These are phyloP conservation scores for Crypturellus undulatus DNA, from an alignment of 2,113 vertebrate species.

Conservation along the genomic window DNA sequence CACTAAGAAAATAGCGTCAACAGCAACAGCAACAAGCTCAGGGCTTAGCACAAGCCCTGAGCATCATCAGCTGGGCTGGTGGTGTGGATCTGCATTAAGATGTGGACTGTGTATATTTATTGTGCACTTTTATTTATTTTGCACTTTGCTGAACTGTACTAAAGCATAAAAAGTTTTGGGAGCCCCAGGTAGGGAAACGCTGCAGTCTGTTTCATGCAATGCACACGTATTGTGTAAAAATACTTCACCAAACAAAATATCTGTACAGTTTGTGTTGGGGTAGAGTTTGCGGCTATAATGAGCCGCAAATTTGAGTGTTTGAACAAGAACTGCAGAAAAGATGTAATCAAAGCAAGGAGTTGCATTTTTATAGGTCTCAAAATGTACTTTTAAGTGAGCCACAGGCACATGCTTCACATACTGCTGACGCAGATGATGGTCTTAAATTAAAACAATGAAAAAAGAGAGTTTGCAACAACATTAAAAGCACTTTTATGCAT, in stretches of 20 bases:
- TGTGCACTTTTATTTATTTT: not conserved
- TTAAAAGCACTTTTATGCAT: not conserved
- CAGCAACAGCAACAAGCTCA: too few species aligned
- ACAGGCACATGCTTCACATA: not conserved
- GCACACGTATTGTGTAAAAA: not conserved
- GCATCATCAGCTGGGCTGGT: not conserved
- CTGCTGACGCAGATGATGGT: not conserved
- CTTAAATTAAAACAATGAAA: conserved; percentile 9
- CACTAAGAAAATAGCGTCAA: not conserved
- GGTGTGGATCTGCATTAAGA: not conserved
- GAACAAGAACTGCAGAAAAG: not conserved
- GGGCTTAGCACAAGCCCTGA: not conserved
- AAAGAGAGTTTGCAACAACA: not conserved
- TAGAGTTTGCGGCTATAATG: not conserved
- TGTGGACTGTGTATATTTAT: not conserved
- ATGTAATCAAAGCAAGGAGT: not conserved
- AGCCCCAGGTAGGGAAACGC: not conserved
- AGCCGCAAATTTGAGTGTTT: not conserved
- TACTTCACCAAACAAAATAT: not conserved
- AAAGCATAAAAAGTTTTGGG: not conserved
- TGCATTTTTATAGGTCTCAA: not conserved
- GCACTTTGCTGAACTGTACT: not conserved
- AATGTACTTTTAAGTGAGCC: conserved; percentile 19
- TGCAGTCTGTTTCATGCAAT: not conserved
- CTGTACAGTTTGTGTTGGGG: not conserved